Evolutionary conservation across 1,140 invertebrate species (phyloP).

Genomic region (Galendromus occidentalis): DNA sequence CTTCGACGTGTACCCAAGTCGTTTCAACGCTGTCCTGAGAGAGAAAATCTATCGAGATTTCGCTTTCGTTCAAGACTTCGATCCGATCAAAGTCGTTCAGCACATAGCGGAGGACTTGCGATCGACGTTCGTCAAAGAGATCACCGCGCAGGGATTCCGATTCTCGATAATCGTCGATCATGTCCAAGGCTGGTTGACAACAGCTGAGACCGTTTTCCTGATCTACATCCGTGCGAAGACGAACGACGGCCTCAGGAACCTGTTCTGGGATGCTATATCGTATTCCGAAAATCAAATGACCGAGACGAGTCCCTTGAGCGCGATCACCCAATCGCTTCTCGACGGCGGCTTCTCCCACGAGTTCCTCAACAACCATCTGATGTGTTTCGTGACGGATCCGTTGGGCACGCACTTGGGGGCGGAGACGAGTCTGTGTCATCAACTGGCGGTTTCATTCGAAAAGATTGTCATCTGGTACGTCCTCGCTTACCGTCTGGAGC

Average conservation of each 20-base stretch:
- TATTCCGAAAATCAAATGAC: background rate
- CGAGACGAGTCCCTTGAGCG: background rate
- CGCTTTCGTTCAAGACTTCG: background rate
- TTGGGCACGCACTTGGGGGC: background rate
- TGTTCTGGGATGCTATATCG: background rate
- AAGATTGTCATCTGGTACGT: slow-evolving; percentile 7
- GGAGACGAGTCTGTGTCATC: background rate
- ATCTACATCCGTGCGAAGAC: background rate
- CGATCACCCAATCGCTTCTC: background rate
- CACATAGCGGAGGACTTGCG: background rate
- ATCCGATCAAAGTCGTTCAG: background rate
- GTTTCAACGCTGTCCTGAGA: background rate
- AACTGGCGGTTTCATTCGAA: slow-evolving; percentile 6
- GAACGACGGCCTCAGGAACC: background rate
- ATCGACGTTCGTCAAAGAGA: background rate
- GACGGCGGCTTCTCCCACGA: background rate
- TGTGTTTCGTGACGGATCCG: slow-evolving; percentile 3
- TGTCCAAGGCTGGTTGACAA: background rate
- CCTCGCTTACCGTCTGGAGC: background rate
- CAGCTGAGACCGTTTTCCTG: background rate
- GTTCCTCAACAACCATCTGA: background rate
- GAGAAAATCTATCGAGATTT: slow-evolving; percentile 2
- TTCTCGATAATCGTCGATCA: background rate
- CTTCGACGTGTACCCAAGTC: background rate
- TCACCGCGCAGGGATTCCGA: background rate